These are phyloP conservation scores for Odontamblyopus rebecca DNA, from an alignment of 2,797 vertebrate genomes.

Conservation along the genomic window DNA sequence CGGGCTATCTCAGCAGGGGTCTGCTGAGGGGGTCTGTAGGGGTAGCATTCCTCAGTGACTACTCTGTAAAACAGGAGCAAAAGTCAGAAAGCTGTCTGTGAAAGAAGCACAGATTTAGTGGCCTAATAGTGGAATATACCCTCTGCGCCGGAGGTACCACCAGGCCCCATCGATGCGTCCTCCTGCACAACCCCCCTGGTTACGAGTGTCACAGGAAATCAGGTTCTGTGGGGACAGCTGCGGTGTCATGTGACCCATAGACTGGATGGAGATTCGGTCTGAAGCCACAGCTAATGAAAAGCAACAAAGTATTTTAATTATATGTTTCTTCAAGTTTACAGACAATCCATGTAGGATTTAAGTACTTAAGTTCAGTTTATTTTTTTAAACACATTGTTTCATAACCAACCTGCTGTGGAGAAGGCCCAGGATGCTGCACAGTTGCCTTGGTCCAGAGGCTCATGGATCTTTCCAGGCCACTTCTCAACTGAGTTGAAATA, in stretches of 20 bases:
- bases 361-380: too few species aligned
- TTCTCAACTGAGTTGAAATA: slow-evolving; percentile 87
- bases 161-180: slow-evolving; percentile 91
- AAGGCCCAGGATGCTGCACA: slow-evolving; percentile 98
- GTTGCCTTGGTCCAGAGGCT: slow-evolving; percentile 94
- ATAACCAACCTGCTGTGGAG: slow-evolving; percentile 86
- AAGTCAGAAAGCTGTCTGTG: not conserved
- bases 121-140: slow-evolving; percentile 67
- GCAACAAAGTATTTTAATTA: slow-evolving; percentile 1
- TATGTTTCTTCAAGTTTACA: too few species aligned
- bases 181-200: slow-evolving; percentile 90
- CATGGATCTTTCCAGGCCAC: slow-evolving; percentile 93
- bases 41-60: slow-evolving; percentile 94
- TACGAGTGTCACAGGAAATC: slow-evolving; percentile 91
- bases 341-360: too few species aligned
- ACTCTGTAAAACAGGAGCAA: slow-evolving; percentile 75
- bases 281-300: slow-evolving; percentile 87
- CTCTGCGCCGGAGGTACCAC: slow-evolving; percentile 92
- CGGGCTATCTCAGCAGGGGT: slow-evolving; percentile 55
- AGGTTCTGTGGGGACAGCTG: slow-evolving; percentile 94
- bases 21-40: slow-evolving; percentile 76
- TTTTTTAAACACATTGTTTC: not conserved
- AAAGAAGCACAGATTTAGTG: not conserved
- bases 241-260: slow-evolving; percentile 96
- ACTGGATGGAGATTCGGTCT: slow-evolving; percentile 95